Evolutionary conservation across 64 coral and sea anemone species (phyloP).

Genomic region (Acropora tenuis): DNA sequence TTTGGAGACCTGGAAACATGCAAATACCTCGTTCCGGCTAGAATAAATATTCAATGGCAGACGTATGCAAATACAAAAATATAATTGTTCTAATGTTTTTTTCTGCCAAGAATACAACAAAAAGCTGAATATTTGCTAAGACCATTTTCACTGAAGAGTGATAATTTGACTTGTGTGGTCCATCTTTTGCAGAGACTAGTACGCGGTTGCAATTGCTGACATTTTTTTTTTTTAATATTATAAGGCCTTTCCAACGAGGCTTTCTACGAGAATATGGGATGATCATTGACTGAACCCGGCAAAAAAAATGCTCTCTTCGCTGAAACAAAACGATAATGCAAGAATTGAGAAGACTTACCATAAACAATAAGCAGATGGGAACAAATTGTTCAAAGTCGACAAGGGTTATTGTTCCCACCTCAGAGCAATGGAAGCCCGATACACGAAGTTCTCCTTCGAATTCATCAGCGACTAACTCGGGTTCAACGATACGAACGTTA

Average conservation of each 20-base stretch:
- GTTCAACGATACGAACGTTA: background rate
- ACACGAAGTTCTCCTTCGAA: constrained; percentile 14
- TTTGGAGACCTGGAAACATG: background rate
- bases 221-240: too few relatives aligned
- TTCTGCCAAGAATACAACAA: background rate
- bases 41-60: background rate
- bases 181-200: background rate
- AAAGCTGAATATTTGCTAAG: background rate
- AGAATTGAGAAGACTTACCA: background rate
- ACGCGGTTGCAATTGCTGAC: background rate
- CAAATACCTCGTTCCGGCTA: background rate
- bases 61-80: constrained; percentile 8
- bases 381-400: constrained; percentile 20
- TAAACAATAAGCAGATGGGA: constrained; percentile 23
- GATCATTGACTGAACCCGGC: background rate
- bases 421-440: background rate
- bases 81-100: background rate
- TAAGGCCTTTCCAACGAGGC: background rate
- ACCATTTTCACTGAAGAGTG: background rate
- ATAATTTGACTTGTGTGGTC: background rate
- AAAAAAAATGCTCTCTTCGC: background rate
- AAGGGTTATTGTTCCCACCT: background rate
- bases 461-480: background rate
- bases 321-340: background rate
- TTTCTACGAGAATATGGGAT: background rate